These are phyloP conservation scores for Lethenteron reissneri DNA, from an alignment of 2,113 vertebrate genomes.

Conservation along the genomic window DNA sequence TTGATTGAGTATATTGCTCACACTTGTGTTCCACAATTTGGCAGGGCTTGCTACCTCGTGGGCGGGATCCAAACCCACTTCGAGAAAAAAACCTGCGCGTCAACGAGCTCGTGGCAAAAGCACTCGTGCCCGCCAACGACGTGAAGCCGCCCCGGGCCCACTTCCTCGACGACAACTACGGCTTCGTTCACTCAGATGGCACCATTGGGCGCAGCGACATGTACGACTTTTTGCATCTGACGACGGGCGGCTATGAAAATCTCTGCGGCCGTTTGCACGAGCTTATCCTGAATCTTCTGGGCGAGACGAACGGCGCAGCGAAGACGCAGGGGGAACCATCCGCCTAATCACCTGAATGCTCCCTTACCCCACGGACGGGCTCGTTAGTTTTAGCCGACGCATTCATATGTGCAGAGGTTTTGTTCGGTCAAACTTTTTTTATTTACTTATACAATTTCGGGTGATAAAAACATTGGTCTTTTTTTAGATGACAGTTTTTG, in stretches of 20 bases:
- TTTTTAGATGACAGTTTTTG: too few species aligned
- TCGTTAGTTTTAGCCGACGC: too few species aligned
- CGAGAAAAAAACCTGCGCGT: slow-evolving; percentile 69
- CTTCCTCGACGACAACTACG: slow-evolving; percentile 48
- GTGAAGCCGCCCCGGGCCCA: slow-evolving; percentile 39
- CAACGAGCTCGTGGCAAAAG: slow-evolving; percentile 45
- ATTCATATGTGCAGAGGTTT: too few species aligned
- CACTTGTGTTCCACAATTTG: background rate
- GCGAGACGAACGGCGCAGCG: slow-evolving; percentile 30
- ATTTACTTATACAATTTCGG: too few species aligned
- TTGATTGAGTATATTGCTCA: background rate
- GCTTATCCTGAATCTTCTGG: slow-evolving; percentile 87
- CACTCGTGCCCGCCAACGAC: slow-evolving; percentile 23
- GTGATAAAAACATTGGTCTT: too few species aligned
- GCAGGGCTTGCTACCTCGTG: slow-evolving; percentile 73
- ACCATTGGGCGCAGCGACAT: slow-evolving; percentile 69
- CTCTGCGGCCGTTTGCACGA: slow-evolving; percentile 69
- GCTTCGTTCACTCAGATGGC: slow-evolving; percentile 77
- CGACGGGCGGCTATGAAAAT: slow-evolving; percentile 46
- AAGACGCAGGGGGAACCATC: too few species aligned
- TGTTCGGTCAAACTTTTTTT: too few species aligned
- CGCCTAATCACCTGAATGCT: too few species aligned
- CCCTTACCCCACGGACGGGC: too few species aligned
- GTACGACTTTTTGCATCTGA: slow-evolving; percentile 97
- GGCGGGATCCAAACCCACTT: slow-evolving; percentile 70